A percentile compares a stretch with the other conserved stretches of the same genome.
Conservation (phyloP, 2,888 invertebrate genomes). For the Macrosoma leucophasiata region DNA sequence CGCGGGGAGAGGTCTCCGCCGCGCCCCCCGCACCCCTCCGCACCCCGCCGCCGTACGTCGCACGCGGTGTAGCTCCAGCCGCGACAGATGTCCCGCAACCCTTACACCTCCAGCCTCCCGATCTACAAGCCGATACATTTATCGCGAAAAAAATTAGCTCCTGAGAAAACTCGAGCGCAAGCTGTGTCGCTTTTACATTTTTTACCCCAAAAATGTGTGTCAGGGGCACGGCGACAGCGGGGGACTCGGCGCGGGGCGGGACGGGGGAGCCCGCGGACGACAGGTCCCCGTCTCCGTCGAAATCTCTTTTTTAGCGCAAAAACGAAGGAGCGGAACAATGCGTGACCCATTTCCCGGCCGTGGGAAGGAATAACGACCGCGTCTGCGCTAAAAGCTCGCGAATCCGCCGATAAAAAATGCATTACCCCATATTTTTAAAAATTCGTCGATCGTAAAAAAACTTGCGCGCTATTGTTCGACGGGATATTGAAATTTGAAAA, state of each 20-base stretch:
- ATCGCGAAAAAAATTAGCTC: conserved; percentile 49
- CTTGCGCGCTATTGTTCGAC: conserved; percentile 51
- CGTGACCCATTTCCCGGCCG: conserved; percentile 73
- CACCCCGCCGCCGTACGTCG: conserved; percentile 8
- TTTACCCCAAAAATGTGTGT: conserved; percentile 70
- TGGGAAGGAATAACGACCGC: conserved; percentile 72
- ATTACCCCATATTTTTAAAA: conserved; percentile 73
- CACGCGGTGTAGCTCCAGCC: conserved; percentile 9
- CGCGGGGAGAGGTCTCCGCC: conserved; percentile 43
- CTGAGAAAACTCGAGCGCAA: conserved; percentile 67
- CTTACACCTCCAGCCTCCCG: conserved; percentile 41
- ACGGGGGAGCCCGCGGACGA: conserved; percentile 51
- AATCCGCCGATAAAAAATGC: conserved; percentile 68
- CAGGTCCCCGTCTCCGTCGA: conserved; percentile 50
- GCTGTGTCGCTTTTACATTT: conserved; percentile 69
- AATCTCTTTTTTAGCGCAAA: conserved; percentile 71
- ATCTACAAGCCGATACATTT: conserved; percentile 58
- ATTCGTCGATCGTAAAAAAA: conserved; percentile 49
- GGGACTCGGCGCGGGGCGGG: conserved; percentile 37
- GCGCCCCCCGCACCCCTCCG: conserved; percentile 37
- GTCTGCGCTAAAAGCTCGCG: conserved; percentile 47
- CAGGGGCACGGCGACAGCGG: conserved; percentile 52
- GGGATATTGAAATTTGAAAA: conserved; percentile 41
- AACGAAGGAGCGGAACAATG: conserved; percentile 64
- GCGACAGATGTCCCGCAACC: conserved; percentile 30